Percentiles rank a stretch among this genome's conserved stretches.
phyloP scores from a whole-genome alignment of 2,113 vertebrate species.

The Hyperopisus bebe region DNA sequence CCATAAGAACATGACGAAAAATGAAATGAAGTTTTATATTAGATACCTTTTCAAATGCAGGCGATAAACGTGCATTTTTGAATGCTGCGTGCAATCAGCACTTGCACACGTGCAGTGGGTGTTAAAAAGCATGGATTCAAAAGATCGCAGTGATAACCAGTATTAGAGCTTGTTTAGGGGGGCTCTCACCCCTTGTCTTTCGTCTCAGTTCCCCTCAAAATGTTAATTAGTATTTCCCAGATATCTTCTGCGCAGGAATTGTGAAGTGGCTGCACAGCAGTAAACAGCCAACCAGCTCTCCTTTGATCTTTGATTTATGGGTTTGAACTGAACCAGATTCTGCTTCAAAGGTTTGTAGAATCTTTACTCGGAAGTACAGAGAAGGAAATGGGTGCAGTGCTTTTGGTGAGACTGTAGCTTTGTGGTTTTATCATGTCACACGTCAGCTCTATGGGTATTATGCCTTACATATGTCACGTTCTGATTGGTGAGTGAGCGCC shows the following conservation, averaged over 20 bases:
- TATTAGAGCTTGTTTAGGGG: neutral
- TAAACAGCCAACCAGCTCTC: neutral
- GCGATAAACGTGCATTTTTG: neutral
- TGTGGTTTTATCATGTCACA: neutral
- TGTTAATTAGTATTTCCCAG: neutral
- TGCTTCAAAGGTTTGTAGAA: neutral
- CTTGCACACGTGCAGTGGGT: neutral
- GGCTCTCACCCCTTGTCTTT: neutral
- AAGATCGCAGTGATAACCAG: neutral
- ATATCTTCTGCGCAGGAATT: neutral
- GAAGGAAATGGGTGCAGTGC: neutral
- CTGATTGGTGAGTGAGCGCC: neutral
- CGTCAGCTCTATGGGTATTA: neutral
- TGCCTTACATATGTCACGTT: neutral
- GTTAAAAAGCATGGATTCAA: neutral
- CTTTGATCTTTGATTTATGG: slow-evolving; percentile 1
- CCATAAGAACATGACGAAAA: neutral
- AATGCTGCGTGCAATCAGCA: neutral
- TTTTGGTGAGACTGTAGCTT: neutral
- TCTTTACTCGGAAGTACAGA: neutral
- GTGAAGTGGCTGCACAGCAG: neutral
- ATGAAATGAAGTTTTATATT: neutral
- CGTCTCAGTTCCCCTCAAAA: neutral
- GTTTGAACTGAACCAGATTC: neutral
- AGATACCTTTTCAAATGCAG: neutral